phyloP scores from a whole-genome alignment of 1,140 invertebrate species.

The Globodera rostochiensis region DNA sequence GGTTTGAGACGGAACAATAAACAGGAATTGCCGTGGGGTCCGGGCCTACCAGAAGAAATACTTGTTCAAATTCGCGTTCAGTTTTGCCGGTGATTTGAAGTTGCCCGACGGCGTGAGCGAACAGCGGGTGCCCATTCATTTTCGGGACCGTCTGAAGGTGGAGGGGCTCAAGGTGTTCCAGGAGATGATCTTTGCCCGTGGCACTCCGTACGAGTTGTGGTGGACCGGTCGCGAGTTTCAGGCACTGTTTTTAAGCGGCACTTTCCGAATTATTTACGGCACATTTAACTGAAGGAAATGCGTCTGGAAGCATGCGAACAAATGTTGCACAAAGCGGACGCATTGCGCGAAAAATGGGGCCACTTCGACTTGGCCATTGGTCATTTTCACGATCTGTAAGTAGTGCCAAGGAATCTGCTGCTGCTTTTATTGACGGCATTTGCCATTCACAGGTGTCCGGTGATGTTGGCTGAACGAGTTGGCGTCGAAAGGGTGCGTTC shows the following conservation, averaged over 20 bases:
- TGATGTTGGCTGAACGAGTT: constrained; percentile 54
- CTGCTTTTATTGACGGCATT: background rate
- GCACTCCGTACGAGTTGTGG: constrained; percentile 62
- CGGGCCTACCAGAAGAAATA: background rate
- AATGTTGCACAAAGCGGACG: constrained; percentile 51
- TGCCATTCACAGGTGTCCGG: constrained; percentile 40
- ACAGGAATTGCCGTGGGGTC: background rate
- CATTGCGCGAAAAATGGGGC: constrained; percentile 33
- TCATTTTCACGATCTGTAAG: constrained; percentile 62
- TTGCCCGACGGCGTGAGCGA: constrained; percentile 55
- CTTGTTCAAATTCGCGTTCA: background rate
- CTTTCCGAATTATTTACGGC: too few species aligned
- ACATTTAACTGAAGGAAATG: constrained; percentile 38
- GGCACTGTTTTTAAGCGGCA: constrained; percentile 4
- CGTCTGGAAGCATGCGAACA: constrained; percentile 63
- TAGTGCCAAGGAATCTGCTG: background rate
- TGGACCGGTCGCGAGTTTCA: constrained; percentile 65
- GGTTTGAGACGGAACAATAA: too few species aligned
- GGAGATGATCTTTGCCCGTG: constrained; percentile 64
- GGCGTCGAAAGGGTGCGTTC: constrained; percentile 48
- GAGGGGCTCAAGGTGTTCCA: constrained; percentile 57
- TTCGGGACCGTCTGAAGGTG: constrained; percentile 64
- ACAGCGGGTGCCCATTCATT: constrained; percentile 59
- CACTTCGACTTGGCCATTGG: constrained; percentile 63
- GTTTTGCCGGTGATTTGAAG: constrained; percentile 57